Conservation (phyloP, 2,113 vertebrate genomes). For the Tragulus kanchil region DNA sequence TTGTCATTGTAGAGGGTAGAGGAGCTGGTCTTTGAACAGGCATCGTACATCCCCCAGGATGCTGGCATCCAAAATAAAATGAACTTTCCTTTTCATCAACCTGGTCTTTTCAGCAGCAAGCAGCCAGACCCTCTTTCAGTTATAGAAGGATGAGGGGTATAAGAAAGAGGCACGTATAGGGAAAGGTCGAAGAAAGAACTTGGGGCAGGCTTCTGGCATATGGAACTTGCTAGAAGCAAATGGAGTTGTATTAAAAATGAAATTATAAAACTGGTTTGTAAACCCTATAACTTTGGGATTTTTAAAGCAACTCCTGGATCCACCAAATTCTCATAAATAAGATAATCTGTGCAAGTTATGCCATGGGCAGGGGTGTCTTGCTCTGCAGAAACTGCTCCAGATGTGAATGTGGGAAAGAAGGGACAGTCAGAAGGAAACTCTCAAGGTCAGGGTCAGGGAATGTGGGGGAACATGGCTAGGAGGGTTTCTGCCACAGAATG, state of each 20-base stretch:
- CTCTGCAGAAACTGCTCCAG: too few relatives aligned
- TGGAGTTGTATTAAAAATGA: neutral
- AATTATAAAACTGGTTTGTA: neutral
- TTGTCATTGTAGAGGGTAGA: neutral
- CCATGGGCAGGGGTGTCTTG: neutral
- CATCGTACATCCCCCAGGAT: fast-evolving
- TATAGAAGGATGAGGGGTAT: neutral
- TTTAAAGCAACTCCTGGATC: neutral
- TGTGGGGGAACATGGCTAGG: neutral
- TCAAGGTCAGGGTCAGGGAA: neutral
- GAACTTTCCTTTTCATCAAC: neutral
- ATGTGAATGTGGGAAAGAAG: neutral
- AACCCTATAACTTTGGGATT: neutral
- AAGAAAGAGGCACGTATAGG: neutral
- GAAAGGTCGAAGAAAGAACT: neutral
- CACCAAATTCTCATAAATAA: neutral
- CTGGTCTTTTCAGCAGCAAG: neutral
- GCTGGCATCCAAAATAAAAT: neutral
- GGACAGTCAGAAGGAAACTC: neutral
- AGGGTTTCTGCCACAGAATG: neutral
- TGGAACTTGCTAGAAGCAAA: neutral
- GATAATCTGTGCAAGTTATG: neutral
- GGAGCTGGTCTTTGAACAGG: neutral
- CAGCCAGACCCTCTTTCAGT: neutral
- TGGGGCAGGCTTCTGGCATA: neutral